phyloP scores from a whole-genome alignment of 2,113 vertebrate genomes.

The Cephalopholis sonnerati region DNA sequence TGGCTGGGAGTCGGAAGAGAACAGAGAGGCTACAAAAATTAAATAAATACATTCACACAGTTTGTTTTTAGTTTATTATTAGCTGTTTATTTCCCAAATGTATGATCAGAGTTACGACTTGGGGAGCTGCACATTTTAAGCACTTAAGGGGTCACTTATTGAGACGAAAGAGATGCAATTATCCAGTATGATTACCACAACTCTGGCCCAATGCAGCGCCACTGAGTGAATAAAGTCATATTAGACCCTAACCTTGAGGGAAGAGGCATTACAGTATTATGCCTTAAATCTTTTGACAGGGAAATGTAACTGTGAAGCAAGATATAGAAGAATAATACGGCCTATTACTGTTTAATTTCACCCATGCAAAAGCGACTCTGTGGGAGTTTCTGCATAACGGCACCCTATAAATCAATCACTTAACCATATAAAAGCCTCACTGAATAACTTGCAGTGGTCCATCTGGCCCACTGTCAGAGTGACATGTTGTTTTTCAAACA shows the following conservation, averaged over 20 bases:
- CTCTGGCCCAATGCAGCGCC: not conserved
- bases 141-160: not conserved
- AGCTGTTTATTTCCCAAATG: conserved; percentile 32
- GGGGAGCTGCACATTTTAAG: conserved; percentile 24
- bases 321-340: not conserved
- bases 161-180: not conserved
- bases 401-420: conserved; percentile 42
- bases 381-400: conserved; percentile 28
- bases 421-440: conserved; percentile 28
- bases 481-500: conserved; percentile 64
- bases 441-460: conserved; percentile 20
- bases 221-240: conserved; percentile 23
- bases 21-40: conserved; percentile 5
- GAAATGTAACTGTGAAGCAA: conserved; percentile 19
- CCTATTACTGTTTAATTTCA: conserved; percentile 33
- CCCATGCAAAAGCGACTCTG: conserved; percentile 11
- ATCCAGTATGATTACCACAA: not conserved
- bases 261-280: conserved; percentile 4
- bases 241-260: conserved; percentile 1
- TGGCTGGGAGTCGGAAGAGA: conserved; percentile 15
- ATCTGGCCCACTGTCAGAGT: conserved; percentile 11
- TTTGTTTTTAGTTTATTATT: conserved; percentile 12
- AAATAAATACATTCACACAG: conserved; percentile 4
- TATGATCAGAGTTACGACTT: not conserved
- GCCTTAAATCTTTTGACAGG: conserved; percentile 15